A percentile compares a stretch with the other conserved stretches of the same genome.
These are phyloP conservation scores for Cuniculus paca DNA, from an alignment of 2,797 vertebrate species.

Conservation along the genomic window DNA sequence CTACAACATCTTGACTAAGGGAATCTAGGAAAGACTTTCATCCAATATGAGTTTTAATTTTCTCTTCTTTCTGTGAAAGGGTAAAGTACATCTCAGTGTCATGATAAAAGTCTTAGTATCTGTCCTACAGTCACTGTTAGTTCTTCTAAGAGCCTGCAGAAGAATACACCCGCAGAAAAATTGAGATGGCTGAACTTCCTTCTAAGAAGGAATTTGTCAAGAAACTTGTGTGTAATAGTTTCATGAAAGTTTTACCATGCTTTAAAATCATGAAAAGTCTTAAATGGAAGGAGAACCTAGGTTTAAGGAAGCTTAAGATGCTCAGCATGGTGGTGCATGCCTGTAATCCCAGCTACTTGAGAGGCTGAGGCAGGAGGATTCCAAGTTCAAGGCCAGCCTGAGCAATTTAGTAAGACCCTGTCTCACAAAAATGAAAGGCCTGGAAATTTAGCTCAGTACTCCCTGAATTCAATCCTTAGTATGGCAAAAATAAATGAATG, in stretches of 20 bases:
- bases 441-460: not conserved
- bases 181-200: not conserved
- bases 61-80: not conserved
- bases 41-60: not conserved
- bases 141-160: not conserved
- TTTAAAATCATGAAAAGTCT: not conserved
- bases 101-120: not conserved
- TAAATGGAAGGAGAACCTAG: not conserved
- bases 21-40: not conserved
- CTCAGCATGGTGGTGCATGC: not conserved
- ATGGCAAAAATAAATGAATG: not conserved
- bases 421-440: not conserved
- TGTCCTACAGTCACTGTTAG: too few relatives aligned
- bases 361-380: not conserved
- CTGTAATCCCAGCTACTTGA: not conserved
- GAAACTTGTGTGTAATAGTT: not conserved
- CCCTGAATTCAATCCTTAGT: not conserved
- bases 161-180: not conserved
- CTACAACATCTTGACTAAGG: not conserved
- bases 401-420: not conserved
- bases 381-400: not conserved
- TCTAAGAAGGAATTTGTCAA: not conserved
- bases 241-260: not conserved
- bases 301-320: not conserved
- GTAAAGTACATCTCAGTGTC: not conserved